Evolutionary conservation across 1,140 invertebrate species (phyloP).

Genomic region (Drosophila yakuba): DNA sequence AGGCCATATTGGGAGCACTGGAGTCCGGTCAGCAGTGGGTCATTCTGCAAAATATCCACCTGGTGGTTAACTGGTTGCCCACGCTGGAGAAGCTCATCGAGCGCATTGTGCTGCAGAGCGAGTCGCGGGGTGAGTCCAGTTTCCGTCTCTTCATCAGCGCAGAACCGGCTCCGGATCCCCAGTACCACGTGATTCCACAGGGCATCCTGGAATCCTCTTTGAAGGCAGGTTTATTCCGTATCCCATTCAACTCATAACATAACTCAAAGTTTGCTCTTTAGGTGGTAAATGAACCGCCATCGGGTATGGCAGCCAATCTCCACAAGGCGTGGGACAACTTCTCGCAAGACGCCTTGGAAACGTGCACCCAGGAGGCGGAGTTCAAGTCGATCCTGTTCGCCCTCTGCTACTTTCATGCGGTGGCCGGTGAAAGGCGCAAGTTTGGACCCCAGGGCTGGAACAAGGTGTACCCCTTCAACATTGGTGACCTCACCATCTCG

Average conservation of each 20-base stretch:
- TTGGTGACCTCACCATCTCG: slow-evolving; percentile 96
- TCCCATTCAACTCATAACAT: too few relatives aligned
- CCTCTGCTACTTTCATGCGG: slow-evolving; percentile 98
- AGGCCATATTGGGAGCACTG: slow-evolving; percentile 91
- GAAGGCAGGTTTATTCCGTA: slow-evolving; percentile 86
- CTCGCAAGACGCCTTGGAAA: slow-evolving; percentile 95
- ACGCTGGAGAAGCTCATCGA: slow-evolving; percentile 95
- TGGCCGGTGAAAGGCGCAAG: slow-evolving; percentile 95
- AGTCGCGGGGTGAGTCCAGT: slow-evolving; percentile 85
- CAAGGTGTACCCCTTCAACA: slow-evolving; percentile 92
- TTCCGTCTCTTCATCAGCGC: slow-evolving; percentile 89
- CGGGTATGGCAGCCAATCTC: slow-evolving; percentile 96
- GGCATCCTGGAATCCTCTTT: slow-evolving; percentile 97
- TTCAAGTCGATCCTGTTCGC: slow-evolving; percentile 97
- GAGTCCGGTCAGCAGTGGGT: slow-evolving; percentile 96
- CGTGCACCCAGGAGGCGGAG: slow-evolving; percentile 96
- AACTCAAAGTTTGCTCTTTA: neutral
- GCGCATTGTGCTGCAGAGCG: slow-evolving; percentile 86
- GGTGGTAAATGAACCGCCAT: slow-evolving; percentile 98
- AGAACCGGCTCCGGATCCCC: slow-evolving; percentile 87
- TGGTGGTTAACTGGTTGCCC: slow-evolving; percentile 95
- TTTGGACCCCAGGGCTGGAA: slow-evolving; percentile 99
- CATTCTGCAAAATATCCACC: slow-evolving; percentile 95
- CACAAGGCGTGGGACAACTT: slow-evolving; percentile 98
- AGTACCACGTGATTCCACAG: slow-evolving; percentile 88